Percentiles rank a stretch among this genome's conserved stretches.
These are phyloP conservation scores for Larimichthys crocea DNA, from an alignment of 2,113 vertebrate species.

Conservation along the genomic window DNA sequence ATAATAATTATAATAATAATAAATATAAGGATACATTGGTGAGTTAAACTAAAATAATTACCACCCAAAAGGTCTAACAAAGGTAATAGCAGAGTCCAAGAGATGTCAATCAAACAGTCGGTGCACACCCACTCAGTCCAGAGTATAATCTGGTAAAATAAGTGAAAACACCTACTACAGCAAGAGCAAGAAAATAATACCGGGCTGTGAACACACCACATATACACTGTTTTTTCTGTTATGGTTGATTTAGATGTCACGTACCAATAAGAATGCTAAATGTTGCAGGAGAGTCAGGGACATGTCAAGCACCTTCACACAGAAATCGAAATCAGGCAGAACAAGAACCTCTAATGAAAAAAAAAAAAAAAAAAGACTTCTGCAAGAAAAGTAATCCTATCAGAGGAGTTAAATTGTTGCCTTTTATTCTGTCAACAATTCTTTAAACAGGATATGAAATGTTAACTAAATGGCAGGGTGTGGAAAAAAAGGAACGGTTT, in stretches of 20 bases:
- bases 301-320: neutral
- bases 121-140: neutral
- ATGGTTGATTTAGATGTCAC: neutral
- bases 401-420: neutral
- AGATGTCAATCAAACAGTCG: neutral
- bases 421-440: slow-evolving; percentile 22
- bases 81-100: neutral
- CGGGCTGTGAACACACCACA: neutral
- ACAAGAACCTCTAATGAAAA: neutral
- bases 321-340: neutral
- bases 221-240: neutral
- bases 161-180: neutral
- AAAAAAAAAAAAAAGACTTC: neutral
- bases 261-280: neutral
- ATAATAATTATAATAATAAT: neutral
- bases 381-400: neutral
- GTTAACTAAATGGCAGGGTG: slow-evolving; percentile 18
- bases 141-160: neutral
- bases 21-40: neutral
- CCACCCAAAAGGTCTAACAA: neutral
- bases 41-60: slow-evolving; percentile 1
- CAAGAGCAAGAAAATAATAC: neutral
- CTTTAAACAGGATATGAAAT: slow-evolving; percentile 14
- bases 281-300: neutral
- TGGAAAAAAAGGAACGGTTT: slow-evolving; percentile 5